A percentile compares a stretch with the other conserved stretches of the same genome.
Conservation (phyloP, 2,888 invertebrate species). For the Microplitis deprimator region DNA sequence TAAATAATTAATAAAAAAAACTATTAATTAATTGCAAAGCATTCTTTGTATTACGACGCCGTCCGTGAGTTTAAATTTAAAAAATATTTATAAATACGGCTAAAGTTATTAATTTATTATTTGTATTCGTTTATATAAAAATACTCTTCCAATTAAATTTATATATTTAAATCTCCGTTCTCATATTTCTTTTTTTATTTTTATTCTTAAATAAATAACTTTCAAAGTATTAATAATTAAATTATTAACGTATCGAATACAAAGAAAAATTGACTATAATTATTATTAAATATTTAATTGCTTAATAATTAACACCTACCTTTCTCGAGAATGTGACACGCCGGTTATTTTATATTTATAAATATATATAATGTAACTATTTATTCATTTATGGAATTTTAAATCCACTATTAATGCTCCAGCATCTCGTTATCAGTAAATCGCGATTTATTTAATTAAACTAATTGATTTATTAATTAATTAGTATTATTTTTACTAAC, state of each 20-base stretch:
- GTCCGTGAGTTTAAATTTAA: constrained; percentile 46
- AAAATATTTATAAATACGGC: constrained; percentile 10
- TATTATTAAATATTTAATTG: background rate
- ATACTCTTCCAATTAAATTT: too few species aligned
- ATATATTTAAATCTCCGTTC: background rate
- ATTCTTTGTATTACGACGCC: constrained; percentile 51
- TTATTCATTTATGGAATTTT: background rate
- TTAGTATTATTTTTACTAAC: constrained; percentile 16
- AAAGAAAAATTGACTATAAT: background rate
- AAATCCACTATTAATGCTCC: constrained; percentile 44
- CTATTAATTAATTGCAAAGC: constrained; percentile 40
- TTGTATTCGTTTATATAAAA: background rate
- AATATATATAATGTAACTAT: background rate
- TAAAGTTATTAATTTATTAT: constrained; percentile 24
- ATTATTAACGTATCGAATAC: constrained; percentile 1
- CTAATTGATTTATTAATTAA: constrained; percentile 2
- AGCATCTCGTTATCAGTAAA: constrained; percentile 26
- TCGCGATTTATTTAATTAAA: background rate
- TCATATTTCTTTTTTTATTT: background rate
- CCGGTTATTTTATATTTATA: constrained; percentile 33
- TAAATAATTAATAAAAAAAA: constrained; percentile 42
- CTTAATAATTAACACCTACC: constrained; percentile 55
- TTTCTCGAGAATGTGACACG: constrained; percentile 61
- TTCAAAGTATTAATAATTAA: background rate
- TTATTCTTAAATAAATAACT: background rate